These are phyloP conservation scores for Oconnorella tubifera DNA, from an alignment of 2,888 invertebrate species.

Conservation along the genomic window DNA sequence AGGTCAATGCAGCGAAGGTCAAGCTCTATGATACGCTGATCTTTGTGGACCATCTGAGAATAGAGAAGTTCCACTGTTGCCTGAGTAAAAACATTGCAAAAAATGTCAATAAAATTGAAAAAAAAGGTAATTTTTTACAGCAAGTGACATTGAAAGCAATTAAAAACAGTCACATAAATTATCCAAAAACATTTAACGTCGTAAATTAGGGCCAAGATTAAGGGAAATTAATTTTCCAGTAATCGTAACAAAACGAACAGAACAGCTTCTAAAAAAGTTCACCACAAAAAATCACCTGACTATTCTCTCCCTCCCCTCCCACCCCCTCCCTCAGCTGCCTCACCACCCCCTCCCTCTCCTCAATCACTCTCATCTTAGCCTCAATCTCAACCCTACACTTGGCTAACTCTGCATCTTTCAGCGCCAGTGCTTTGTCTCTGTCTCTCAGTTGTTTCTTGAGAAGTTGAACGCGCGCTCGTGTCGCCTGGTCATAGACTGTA, in stretches of 20 bases:
- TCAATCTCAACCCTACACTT: conserved; percentile 19
- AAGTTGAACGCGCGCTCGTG: conserved; percentile 47
- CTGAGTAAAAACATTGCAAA: conserved; percentile 15
- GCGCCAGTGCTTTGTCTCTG: conserved; percentile 21
- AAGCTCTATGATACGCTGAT: conserved; percentile 66
- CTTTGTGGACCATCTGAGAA: conserved; percentile 63
- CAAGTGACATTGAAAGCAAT: no score
- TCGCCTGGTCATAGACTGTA: conserved; percentile 36
- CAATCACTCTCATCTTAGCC: conserved; percentile 40
- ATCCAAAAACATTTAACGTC: no score
- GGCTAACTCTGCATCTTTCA: conserved; percentile 41
- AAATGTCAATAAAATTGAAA: no score
- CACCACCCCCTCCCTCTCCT: conserved; percentile 47
- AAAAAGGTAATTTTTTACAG: no score
- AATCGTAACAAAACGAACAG: no score
- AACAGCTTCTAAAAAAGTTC: no score
- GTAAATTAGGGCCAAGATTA: no score
- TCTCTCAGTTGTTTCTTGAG: conserved; percentile 52
- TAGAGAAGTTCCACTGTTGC: conserved; percentile 53
- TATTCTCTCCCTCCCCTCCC: neutral
- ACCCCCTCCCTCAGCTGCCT: neutral
- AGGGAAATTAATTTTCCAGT: no score
- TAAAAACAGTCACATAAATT: no score
- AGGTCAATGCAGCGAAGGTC: conserved; percentile 68
- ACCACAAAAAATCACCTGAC: conserved; percentile 2